phyloP scores from a whole-genome alignment of 2,888 invertebrate species.

The Tortrix viridana region DNA sequence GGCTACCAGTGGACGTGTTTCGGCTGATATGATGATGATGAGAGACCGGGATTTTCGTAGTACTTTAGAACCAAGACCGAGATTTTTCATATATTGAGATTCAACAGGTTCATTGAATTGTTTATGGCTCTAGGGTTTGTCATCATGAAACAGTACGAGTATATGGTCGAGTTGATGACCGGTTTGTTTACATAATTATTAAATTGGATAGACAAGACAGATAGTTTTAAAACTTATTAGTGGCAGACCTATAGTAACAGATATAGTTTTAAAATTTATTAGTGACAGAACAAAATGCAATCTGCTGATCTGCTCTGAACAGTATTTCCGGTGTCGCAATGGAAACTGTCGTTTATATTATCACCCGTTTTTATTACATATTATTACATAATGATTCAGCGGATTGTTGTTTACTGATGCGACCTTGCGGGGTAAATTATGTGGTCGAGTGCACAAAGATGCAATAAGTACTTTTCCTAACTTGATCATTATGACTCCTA shows the following conservation, averaged over 20 bases:
- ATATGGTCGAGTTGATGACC: too few relatives aligned
- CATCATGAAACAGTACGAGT: too few relatives aligned
- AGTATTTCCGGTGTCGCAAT: slow-evolving; percentile 7
- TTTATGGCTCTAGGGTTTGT: too few relatives aligned
- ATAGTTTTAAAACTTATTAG: neutral
- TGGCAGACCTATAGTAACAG: neutral
- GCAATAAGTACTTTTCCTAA: too few relatives aligned
- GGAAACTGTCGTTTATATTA: slow-evolving; percentile 6
- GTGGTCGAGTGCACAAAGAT: neutral
- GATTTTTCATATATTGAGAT: too few relatives aligned
- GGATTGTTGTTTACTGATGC: slow-evolving; percentile 3
- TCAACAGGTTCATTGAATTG: too few relatives aligned
- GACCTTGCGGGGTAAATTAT: neutral
- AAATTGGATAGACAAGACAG: neutral
- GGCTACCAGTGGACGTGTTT: too few relatives aligned
- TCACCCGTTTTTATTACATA: slow-evolving; percentile 4
- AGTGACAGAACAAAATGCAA: slow-evolving; percentile 3
- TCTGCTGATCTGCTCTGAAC: slow-evolving; percentile 4
- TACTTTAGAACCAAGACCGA: too few relatives aligned
- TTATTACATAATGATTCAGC: slow-evolving; percentile 25
- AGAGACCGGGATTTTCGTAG: too few relatives aligned
- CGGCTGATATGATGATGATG: too few relatives aligned
- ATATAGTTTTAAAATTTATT: neutral
- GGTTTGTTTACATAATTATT: neutral
- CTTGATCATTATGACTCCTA: too few relatives aligned